These are phyloP conservation scores for Bombus huntii DNA, from an alignment of 1,140 invertebrate genomes.

Conservation along the genomic window DNA sequence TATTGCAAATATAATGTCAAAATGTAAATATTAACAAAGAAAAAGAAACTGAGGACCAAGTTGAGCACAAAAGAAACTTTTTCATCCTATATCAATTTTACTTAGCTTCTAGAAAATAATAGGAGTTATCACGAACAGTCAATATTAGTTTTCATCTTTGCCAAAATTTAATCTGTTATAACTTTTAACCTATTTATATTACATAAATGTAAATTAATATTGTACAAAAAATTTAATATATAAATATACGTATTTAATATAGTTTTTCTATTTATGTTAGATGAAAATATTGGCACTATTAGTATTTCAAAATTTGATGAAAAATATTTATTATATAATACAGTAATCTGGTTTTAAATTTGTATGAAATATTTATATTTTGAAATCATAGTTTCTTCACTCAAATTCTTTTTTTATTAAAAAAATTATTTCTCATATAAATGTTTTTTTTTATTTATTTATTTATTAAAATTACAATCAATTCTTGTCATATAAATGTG, in stretches of 20 bases:
- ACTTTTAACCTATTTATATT: neutral
- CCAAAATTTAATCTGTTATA: neutral
- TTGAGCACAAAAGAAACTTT: neutral
- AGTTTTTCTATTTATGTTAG: too few species aligned
- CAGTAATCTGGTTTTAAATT: too few species aligned
- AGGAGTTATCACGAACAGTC: neutral
- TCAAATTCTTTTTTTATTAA: neutral
- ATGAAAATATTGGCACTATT: too few species aligned
- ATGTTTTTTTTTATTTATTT: neutral
- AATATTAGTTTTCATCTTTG: neutral
- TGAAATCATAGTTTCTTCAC: neutral
- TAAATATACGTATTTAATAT: too few species aligned
- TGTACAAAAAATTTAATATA: too few species aligned
- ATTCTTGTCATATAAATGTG: neutral
- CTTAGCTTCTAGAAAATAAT: neutral
- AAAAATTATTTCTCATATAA: neutral
- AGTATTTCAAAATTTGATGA: too few species aligned
- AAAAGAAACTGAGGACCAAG: neutral
- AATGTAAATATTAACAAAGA: neutral
- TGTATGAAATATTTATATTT: too few species aligned
- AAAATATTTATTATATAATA: too few species aligned
- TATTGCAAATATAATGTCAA: neutral
- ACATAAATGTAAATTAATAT: too few species aligned
- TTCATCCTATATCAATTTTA: neutral
- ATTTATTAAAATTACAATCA: too few species aligned